Base-by-base conservation (phyloP, 1,140 invertebrate species). In the Anastatus disparis region DNA sequence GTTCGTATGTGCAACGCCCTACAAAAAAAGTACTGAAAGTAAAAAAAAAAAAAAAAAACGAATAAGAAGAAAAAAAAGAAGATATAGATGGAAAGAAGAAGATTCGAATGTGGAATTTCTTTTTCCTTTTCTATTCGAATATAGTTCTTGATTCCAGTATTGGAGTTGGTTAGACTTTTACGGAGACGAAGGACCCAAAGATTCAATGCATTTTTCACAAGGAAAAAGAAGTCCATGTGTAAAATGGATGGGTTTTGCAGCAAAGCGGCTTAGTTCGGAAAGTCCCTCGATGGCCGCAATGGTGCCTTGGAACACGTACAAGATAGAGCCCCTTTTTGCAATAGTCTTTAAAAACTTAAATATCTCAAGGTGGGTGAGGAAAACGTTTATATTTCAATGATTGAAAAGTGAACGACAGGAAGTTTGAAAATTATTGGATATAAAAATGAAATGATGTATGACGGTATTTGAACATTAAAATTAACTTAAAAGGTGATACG, bases 201-300 rank as follows among this genome's bases (percentile, higher is more conserved):
- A 42, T 4, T 31, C 26, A 24, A 8, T 62, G 58, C 42, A 46
- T 62, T 24, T 62, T 62, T 62, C n/a, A 62, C 26, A n/a, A 62
- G 15, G 12, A 46, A 17, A 22, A 17, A 12, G 15, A 46, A 1
- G 17, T 10, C 35, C 29, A 27, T 8, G 7, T 62, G 24, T 26
- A 62, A 46, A 31, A 62, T 62, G 13, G 2, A 62, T 29, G 13
- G 24, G 0, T 24, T 27, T 62, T 24, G 22, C 7, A 1, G 9
- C 7, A 3, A n/a, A 9, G 6, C 13, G 4, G 20, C 13, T 2
- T 8, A 15, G 2, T 46, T 12, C 31, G 12, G 15, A 20, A 12
- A 55, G 22, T 55, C 29, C n/a, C 6, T 59, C 22, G 22, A 42
- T 59, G 15, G 55, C n/a, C 20, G 20, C 20, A 42, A 42, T 59